Evolutionary conservation across 2,888 invertebrate species (phyloP).

Genomic region (Cyclophora punctaria): DNA sequence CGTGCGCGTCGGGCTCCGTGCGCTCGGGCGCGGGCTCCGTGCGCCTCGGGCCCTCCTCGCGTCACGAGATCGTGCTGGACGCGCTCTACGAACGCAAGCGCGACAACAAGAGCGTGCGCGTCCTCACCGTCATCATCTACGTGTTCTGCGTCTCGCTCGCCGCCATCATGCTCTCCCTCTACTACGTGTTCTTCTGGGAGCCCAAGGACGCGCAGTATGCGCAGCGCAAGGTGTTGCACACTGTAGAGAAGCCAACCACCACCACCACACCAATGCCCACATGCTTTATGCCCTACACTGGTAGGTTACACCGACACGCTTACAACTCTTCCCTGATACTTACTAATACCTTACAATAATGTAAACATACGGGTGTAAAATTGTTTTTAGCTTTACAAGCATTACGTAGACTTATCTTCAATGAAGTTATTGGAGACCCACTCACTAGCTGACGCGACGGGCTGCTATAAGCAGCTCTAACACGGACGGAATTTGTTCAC

Average conservation of each 20-base stretch:
- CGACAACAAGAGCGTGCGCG: conserved; percentile 90
- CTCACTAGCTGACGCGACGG: neutral
- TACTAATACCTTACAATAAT: conserved; percentile 7
- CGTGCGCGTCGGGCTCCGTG: conserved; percentile 72
- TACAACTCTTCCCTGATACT: conserved; percentile 18
- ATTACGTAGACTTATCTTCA: no score
- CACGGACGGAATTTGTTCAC: no score
- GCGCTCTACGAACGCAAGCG: conserved; percentile 87
- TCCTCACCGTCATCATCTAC: conserved; percentile 94
- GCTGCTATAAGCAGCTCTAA: no score
- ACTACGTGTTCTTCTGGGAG: conserved; percentile 96
- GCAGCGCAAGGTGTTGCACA: conserved; percentile 70
- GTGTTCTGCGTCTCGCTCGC: conserved; percentile 95
- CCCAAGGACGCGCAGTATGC: conserved; percentile 77
- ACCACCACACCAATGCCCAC: conserved; percentile 73
- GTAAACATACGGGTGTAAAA: conserved; percentile 7
- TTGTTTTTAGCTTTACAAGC: no score
- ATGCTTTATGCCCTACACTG: conserved; percentile 72
- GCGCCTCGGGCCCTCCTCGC: conserved; percentile 48
- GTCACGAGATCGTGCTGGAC: conserved; percentile 81
- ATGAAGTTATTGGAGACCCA: no score
- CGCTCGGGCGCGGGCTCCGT: conserved; percentile 63
- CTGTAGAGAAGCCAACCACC: conserved; percentile 68
- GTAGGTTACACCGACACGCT: conserved; percentile 68
- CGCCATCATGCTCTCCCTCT: conserved; percentile 93